Conservation (phyloP, 2,888 invertebrate genomes). For the Drosophila koepferae region DNA sequence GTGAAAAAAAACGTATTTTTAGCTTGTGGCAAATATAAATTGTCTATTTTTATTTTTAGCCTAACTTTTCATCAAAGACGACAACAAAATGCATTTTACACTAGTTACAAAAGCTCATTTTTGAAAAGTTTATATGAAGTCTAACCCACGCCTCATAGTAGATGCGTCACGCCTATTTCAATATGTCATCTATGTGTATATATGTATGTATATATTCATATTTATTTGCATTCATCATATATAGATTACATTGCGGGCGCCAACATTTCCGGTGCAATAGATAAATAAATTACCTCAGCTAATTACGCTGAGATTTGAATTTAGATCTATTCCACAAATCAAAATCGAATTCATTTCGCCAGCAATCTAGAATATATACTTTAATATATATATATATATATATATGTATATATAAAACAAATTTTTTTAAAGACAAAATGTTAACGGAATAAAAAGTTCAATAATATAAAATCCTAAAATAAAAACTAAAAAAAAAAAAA, state of each 20-base stretch:
- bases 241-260: slow-evolving; percentile 4
- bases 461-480: too few species aligned
- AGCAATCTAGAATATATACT: too few species aligned
- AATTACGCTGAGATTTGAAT: slow-evolving; percentile 40
- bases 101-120: background rate
- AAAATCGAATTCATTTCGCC: background rate
- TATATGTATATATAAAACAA: too few species aligned
- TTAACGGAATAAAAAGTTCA: too few species aligned
- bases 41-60: slow-evolving; percentile 51
- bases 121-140: background rate
- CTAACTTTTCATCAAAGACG: background rate
- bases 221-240: background rate
- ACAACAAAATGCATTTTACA: slow-evolving; percentile 20
- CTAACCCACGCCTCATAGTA: slow-evolving; percentile 9
- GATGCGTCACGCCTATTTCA: slow-evolving; percentile 32
- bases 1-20: slow-evolving; percentile 31
- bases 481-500: too few species aligned
- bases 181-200: background rate
- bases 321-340: background rate
- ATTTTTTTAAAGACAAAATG: too few species aligned
- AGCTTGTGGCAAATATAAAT: slow-evolving; percentile 15
- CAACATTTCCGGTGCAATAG: slow-evolving; percentile 40
- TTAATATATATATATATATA: too few species aligned
- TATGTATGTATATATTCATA: background rate
- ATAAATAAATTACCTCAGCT: slow-evolving; percentile 44